Evolutionary conservation across 2,113 vertebrate genomes (phyloP).

Genomic region (Boulengeromyrus knoepffleri): DNA sequence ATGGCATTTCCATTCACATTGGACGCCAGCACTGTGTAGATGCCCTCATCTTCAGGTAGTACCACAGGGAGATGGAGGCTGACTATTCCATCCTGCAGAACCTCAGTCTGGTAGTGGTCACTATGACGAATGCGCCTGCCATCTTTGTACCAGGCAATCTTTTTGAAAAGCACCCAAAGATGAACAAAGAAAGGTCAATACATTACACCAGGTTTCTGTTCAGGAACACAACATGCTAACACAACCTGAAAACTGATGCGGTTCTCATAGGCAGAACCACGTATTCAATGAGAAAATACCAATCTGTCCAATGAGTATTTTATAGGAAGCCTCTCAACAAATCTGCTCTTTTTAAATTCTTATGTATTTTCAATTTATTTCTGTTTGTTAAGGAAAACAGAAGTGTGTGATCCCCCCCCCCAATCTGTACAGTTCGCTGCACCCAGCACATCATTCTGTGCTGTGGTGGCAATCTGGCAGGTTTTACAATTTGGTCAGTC

Average conservation of each 20-base stretch:
- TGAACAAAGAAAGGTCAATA: neutral
- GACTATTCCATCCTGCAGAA: conserved; percentile 82
- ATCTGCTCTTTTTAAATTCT: neutral
- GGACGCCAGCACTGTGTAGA: conserved; percentile 85
- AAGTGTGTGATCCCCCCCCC: neutral
- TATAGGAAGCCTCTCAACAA: neutral
- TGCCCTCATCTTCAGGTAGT: conserved; percentile 89
- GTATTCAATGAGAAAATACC: neutral
- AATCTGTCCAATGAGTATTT: neutral
- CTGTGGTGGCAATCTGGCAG: too few species aligned
- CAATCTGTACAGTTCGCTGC: neutral
- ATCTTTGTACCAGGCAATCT: conserved; percentile 97
- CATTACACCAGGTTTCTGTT: neutral
- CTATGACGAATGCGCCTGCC: conserved; percentile 79
- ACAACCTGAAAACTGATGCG: neutral
- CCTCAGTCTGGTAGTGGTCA: conserved; percentile 79
- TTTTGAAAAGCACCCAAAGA: neutral
- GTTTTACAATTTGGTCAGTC: too few species aligned
- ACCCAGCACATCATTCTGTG: too few species aligned
- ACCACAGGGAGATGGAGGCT: conserved; percentile 80
- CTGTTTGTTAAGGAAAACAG: neutral
- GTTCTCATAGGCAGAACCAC: neutral
- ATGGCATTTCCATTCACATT: conserved; percentile 90
- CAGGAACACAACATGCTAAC: neutral
- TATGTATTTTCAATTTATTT: neutral